Evolutionary conservation across 2,888 invertebrate genomes (phyloP), one percentile per base, ranked within the genome.

Genomic region (Meghimatium bilineatum): DNA sequence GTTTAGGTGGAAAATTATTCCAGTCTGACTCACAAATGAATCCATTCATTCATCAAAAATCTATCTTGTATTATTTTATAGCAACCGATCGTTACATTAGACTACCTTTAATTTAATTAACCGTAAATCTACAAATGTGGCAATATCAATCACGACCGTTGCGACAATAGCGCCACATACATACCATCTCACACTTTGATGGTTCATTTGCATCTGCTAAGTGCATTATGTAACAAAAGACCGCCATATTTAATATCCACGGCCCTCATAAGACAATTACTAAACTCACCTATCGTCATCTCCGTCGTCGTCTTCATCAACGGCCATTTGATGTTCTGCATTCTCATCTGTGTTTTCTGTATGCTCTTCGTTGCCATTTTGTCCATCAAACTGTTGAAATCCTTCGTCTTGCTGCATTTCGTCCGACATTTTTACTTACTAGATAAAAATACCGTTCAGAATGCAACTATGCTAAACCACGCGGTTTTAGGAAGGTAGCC

Each of bases 341-440:
- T 49, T 52, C 32, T 78, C 80, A 69, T 75, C 38, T 56, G 29
- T 74, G 26, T 71, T 67, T n/a, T 83, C 32, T 38, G 20, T 69
- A 23, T 75, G 63, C 29, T 80, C 82, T 83, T 77, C 77, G 49
- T 78, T 71, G 1, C 83, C 83, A 71, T 83, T 83, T 34, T 83
- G 76, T 52, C 67, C 78, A 52, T 78, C 78, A 32, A 56, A 72
- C 72, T 77, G 79, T 29, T 84, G 74, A 32, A 71, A 49, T 44
- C 38, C 66, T n/a, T 80, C 84, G n/a, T 75, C 80, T 80, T 80
- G 84, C 69, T 84, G 84, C 80, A 80, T 84, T 63, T 80, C 84
- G 36, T 84, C 84, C 17, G 84, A 80, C 84, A 84, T 84, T 34
- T 5, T 84, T 23, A 26, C 32, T 17, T 29, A 26, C 32, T 17